Evolutionary conservation across 1,140 invertebrate species (phyloP), one percentile per base, ranked within the genome.

Genomic region (Pomacea maculata): DNA sequence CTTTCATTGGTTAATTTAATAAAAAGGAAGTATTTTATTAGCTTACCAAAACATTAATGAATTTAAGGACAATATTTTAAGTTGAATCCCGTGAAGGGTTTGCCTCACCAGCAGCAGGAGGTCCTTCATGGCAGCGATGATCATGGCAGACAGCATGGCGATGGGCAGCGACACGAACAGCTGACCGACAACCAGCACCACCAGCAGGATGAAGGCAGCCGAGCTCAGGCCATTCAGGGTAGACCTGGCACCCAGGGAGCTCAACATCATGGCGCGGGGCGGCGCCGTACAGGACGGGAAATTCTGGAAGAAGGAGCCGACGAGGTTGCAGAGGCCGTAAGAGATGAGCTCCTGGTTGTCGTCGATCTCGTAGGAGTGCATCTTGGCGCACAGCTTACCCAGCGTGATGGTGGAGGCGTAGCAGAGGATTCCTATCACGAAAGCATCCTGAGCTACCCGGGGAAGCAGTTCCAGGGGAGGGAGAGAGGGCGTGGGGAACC

Each of bases 221-320:
- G 92, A 89, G 11, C 92, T 68, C 25, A 93, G 55, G 1, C 82
- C 87, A 79, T 87, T 85, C 57, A 89, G 77, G 17, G 85, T 87
- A 15, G 87, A 83, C 80, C 81, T 86, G 14, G 85, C 72, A 21
- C 82, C 84, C 57, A 84, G 75, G 11, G 83, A 80, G 64, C 83
- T 86, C 14, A 87, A 81, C 45, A 89, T 75, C 86, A 97, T 96
- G 61, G 96, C 97, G 83, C 95, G 91, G 6, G 95, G 95, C 87
- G 96, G 95, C 15, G 95, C 95, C 63, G 95, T 96, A 3, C 96
- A 97, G 11, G 88, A 89, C 14, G 92, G 91, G 83, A 93, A 93
- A 54, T 78, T 78, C 77, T 78, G 65, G 65, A 78, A 78, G 67
- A 78, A 70, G 45, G 65, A 54, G 45, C 77, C 77, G 17, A 78